A percentile compares a stretch with the other conserved stretches of the same genome.
phyloP scores from a whole-genome alignment of 2,888 invertebrate genomes.

The Nymphalis c-album region DNA sequence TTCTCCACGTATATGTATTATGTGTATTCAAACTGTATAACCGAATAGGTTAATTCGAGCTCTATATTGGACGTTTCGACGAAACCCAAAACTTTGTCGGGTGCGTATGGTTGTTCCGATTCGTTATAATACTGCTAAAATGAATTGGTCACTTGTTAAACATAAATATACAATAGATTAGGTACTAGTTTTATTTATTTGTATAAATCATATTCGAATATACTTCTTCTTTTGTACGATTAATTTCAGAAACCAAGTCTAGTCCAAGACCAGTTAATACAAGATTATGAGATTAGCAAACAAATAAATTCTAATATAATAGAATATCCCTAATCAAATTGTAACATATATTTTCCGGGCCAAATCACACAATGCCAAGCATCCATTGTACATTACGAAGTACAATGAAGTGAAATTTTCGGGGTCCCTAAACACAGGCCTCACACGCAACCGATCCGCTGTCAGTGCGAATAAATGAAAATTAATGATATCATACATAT shows the following conservation, averaged over 20 bases:
- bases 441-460: constrained; percentile 31
- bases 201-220: too few relatives aligned
- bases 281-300: too few relatives aligned
- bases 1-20: background rate
- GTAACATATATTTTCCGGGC: background rate
- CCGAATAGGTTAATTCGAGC: constrained; percentile 14
- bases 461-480: constrained; percentile 30
- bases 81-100: constrained; percentile 15
- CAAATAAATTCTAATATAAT: too few relatives aligned
- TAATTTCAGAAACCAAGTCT: too few relatives aligned
- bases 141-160: background rate
- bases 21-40: background rate
- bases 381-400: constrained; percentile 15
- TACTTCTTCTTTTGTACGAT: too few relatives aligned
- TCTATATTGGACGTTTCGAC: constrained; percentile 12
- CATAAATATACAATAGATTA: too few relatives aligned
- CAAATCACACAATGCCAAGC: background rate
- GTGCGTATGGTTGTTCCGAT: constrained; percentile 10
- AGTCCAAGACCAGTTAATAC: too few relatives aligned
- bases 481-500: constrained; percentile 24
- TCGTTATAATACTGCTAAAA: background rate
- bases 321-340: background rate
- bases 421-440: constrained; percentile 16
- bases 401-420: constrained; percentile 25
- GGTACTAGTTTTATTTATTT: background rate